A percentile compares a stretch with the other conserved stretches of the same genome.
These are phyloP conservation scores for Pharmacophagus antenor DNA, from an alignment of 2,888 invertebrate genomes.

Conservation along the genomic window DNA sequence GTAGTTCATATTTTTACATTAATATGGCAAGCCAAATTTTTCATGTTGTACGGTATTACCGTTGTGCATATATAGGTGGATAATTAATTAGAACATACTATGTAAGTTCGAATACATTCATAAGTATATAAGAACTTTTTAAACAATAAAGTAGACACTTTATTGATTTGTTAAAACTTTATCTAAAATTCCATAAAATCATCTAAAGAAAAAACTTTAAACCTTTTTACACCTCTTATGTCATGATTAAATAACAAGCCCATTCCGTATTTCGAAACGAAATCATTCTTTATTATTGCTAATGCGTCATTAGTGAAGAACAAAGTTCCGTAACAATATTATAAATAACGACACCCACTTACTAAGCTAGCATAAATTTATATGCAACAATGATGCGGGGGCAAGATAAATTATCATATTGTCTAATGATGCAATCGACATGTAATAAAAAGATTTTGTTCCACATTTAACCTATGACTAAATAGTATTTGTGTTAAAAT, in stretches of 20 bases:
- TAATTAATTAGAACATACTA: no score
- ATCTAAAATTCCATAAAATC: background rate
- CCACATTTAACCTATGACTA: background rate
- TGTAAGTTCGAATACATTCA: no score
- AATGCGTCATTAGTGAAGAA: conserved; percentile 18
- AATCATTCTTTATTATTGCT: conserved; percentile 24
- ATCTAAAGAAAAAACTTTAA: background rate
- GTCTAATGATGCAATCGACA: conserved; percentile 57
- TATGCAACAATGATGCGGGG: conserved; percentile 72
- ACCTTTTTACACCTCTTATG: background rate
- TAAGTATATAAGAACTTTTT: no score
- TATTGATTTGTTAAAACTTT: background rate
- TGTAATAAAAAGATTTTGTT: conserved; percentile 33
- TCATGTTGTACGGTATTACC: no score
- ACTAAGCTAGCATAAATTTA: conserved; percentile 38
- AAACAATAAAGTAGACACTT: no score
- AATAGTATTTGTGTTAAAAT: no score
- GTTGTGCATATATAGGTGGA: no score
- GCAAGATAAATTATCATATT: conserved; percentile 62
- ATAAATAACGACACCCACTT: conserved; percentile 52
- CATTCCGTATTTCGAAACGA: conserved; percentile 8
- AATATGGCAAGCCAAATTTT: no score
- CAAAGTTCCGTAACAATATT: conserved; percentile 32
- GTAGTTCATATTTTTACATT: no score
- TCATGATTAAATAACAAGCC: conserved; percentile 7